A percentile compares a stretch with the other conserved stretches of the same genome.
Conservation (phyloP, 2,888 invertebrate genomes). For the Theretra japonica region DNA sequence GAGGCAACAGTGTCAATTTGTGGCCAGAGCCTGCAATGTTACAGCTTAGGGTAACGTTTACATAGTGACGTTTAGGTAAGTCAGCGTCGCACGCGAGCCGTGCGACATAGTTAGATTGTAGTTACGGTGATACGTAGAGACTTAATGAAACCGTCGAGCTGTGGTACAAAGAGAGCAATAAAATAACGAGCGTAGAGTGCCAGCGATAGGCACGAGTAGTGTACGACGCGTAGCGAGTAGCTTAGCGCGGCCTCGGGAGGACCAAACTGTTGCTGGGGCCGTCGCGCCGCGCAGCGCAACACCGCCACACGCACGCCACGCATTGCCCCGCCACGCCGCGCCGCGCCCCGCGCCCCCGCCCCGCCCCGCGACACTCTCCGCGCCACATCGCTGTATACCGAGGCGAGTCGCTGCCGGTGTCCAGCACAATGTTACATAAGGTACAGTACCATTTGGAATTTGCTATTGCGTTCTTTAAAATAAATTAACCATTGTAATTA, state of each 20-base stretch:
- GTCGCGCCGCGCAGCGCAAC: constrained; percentile 39
- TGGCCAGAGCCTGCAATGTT: constrained; percentile 74
- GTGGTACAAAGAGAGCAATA: constrained; percentile 83
- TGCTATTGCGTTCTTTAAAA: constrained; percentile 20
- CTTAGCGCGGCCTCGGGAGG: constrained; percentile 57
- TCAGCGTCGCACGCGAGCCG: constrained; percentile 62
- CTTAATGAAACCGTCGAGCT: constrained; percentile 83
- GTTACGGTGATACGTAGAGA: constrained; percentile 82
- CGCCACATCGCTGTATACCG: neutral
- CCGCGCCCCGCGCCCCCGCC: neutral
- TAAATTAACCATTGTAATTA: constrained; percentile 22
- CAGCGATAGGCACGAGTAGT: constrained; percentile 68
- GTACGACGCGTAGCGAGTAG: constrained; percentile 64
- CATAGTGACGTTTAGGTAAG: constrained; percentile 63
- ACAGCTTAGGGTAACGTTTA: constrained; percentile 68
- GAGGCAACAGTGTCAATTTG: constrained; percentile 75
- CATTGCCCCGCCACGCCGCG: constrained; percentile 44
- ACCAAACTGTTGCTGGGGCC: constrained; percentile 66
- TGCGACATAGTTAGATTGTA: constrained; percentile 68
- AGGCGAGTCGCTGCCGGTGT: neutral
- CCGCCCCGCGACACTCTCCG: neutral
- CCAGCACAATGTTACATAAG: constrained; percentile 7
- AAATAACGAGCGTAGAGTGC: constrained; percentile 68
- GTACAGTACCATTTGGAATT: constrained; percentile 23
- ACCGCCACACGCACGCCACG: constrained; percentile 34